phyloP scores from a whole-genome alignment of 2,113 vertebrate genomes.

The Butorides virescens region DNA sequence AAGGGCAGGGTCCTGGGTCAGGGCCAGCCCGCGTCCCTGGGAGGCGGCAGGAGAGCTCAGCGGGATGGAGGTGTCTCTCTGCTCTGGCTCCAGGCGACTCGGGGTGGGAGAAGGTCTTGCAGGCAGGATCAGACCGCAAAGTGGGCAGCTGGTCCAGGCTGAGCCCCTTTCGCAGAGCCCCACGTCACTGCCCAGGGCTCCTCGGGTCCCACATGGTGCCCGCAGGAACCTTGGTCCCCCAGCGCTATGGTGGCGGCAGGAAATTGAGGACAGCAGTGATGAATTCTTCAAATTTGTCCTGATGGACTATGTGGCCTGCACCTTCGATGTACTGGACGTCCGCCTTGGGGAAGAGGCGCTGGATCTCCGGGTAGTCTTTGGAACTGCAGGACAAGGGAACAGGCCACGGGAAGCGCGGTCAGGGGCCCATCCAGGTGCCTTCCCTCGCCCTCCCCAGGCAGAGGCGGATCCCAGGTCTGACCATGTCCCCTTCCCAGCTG shows the following conservation, averaged over 20 bases:
- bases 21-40: not conserved
- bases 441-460: not conserved
- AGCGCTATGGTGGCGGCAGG: conserved; percentile 52
- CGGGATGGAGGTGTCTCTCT: not conserved
- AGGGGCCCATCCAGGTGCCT: not conserved
- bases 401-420: not conserved
- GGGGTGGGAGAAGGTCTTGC: not conserved
- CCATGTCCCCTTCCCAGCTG: not conserved
- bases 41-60: not conserved
- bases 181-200: not conserved
- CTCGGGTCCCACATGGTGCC: not conserved
- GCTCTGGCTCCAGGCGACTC: not conserved
- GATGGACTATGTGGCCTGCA: conserved; percentile 91
- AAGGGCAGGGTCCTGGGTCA: not conserved
- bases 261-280: conserved; percentile 84
- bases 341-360: conserved; percentile 84
- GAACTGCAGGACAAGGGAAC: conserved; percentile 71
- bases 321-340: conserved; percentile 85
- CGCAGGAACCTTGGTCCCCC: not conserved
- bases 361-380: conserved; percentile 85
- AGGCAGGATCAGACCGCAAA: not conserved
- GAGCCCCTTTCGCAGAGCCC: not conserved
- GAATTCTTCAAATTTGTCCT: conserved; percentile 89
- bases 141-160: not conserved
- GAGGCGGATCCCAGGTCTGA: not conserved